Conservation (phyloP, 2,113 vertebrate species). For the Oncorhynchus mykiss region DNA sequence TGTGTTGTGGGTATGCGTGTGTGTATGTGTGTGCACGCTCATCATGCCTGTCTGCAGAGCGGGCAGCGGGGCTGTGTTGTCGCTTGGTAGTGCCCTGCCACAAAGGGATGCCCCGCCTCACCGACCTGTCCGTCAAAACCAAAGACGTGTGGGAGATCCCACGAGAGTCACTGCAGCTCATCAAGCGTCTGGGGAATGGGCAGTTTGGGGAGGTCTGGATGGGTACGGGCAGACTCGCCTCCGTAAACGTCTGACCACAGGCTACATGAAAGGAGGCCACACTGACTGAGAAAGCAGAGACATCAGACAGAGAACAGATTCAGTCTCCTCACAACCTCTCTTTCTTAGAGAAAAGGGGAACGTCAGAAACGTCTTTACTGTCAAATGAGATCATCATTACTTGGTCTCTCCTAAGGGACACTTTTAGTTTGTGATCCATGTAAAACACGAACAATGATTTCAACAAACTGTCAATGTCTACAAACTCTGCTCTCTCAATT, state of each 20-base stretch:
- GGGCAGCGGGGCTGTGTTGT: constrained; percentile 97
- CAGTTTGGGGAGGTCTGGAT: constrained; percentile 99
- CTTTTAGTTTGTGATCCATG: not conserved
- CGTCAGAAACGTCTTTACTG: not conserved
- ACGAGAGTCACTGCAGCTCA: constrained; percentile 94
- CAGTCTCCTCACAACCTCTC: not conserved
- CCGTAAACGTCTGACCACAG: constrained; percentile 43
- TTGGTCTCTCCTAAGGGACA: not conserved
- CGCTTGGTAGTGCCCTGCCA: constrained; percentile 96
- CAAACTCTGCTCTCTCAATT: constrained; percentile 38
- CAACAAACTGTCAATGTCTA: constrained; percentile 16
- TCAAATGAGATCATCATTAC: not conserved
- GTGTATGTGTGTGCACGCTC: constrained; percentile 29
- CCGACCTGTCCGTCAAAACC: constrained; percentile 99
- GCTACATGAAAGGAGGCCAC: constrained; percentile 75
- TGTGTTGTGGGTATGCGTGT: constrained; percentile 21
- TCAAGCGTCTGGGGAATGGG: constrained; percentile 97
- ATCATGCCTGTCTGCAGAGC: constrained; percentile 78
- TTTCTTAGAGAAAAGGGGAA: not conserved
- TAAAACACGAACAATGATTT: not conserved
- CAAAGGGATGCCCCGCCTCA: constrained; percentile 96
- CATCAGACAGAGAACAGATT: constrained; percentile 27
- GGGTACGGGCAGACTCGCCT: constrained; percentile 84
- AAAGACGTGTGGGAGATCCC: constrained; percentile 99
- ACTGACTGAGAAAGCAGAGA: constrained; percentile 21